Evolutionary conservation across 2,888 invertebrate species (phyloP).

Genomic region (Esperia sulphurella): DNA sequence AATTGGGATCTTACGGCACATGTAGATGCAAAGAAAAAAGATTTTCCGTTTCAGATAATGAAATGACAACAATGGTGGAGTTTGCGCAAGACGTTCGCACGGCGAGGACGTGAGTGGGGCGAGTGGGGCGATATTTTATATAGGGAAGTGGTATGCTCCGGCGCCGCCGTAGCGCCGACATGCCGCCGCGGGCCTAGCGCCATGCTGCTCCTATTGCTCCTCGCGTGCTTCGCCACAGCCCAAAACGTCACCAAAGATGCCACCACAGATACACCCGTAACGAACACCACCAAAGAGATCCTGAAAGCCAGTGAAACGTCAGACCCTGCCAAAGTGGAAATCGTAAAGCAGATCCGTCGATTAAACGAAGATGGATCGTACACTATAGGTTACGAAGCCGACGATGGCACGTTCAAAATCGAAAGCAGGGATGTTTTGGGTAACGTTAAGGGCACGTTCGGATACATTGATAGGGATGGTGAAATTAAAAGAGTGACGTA

Average conservation of each 20-base stretch:
- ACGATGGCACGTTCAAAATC: constrained; percentile 91
- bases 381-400: constrained; percentile 91
- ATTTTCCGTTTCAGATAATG: constrained; percentile 79
- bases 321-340: constrained; percentile 85
- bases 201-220: constrained; percentile 60
- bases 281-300: constrained; percentile 74
- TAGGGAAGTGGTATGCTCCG: constrained; percentile 57
- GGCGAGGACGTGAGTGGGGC: constrained; percentile 58
- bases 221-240: constrained; percentile 47
- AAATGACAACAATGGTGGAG: constrained; percentile 72
- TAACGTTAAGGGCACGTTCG: constrained; percentile 90
- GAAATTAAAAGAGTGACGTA: constrained; percentile 90
- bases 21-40: constrained; percentile 68
- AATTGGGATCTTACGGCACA: constrained; percentile 67
- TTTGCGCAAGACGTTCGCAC: constrained; percentile 72
- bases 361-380: constrained; percentile 91
- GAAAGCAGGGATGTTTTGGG: constrained; percentile 89
- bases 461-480: constrained; percentile 87
- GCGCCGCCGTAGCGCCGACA: constrained; percentile 67
- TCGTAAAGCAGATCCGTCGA: constrained; percentile 89
- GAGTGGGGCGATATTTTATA: constrained; percentile 77
- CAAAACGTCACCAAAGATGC: constrained; percentile 38
- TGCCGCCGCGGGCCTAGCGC: constrained; percentile 59
- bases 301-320: constrained; percentile 81
- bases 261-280: constrained; percentile 44